Evolutionary conservation across 2,888 invertebrate species (phyloP), one percentile per base, ranked within the genome.

Genomic region (Ochropacha duplaris): DNA sequence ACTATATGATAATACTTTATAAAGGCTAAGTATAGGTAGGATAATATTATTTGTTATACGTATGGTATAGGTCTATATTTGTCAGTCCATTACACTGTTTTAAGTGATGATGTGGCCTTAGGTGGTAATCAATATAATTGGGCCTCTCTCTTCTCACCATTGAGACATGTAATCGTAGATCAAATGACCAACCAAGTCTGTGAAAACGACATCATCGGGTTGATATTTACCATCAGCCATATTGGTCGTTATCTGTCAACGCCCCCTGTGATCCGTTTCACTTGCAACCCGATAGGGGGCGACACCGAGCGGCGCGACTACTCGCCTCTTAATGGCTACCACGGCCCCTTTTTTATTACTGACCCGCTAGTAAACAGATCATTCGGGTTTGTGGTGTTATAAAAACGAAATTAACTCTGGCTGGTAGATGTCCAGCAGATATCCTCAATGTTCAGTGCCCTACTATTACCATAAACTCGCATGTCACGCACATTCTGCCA

Each of bases 361-460:
- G 89, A 88, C 89, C 92, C 91, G 91, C 92, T 90, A 92, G 92
- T 92, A 92, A 92, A 92, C 92, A 92, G 92, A 92, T 92, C 92
- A 92, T 92, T 92, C 90, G 88, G 90, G 89, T 91, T 92, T 92
- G 92, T 92, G 92, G 90, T 92, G 92, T 87, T 91, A 92, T 92
- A 92, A 92, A 92, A 92, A 91, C 89, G 87, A 88, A 92, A 92
- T 92, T 92, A 92, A 91, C 89, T 88, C 84, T 80, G 86, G 78
- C 84, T 84, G 83, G 88, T 88, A 81, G 82, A 90, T 88, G 88
- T 80, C 85, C 88, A 22, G 52, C 52, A 87, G 87, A 87, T 87
- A 88, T 84, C 81, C 83, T 83, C 81, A 83, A 81, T 76, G 71
- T 79, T 79, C 76, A 74, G 72, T 77, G 78, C 71, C 71, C 76